Evolutionary conservation across 2,113 vertebrate genomes (phyloP), one percentile per base, ranked within the genome.

Genomic region (Coptodon bakossiorum): DNA sequence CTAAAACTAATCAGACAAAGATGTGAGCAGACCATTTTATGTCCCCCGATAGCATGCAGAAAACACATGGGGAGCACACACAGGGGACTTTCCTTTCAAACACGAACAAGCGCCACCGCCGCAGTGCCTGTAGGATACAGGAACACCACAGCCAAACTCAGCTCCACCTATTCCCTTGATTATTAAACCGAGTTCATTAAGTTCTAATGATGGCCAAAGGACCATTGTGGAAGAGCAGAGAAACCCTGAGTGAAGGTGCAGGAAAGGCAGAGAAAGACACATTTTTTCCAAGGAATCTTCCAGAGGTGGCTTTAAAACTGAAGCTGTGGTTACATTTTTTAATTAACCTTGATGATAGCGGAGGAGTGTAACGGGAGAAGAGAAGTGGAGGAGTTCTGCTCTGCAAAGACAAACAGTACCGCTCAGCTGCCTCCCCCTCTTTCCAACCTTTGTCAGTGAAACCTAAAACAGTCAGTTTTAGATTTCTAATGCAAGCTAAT

Each of bases 201-300:
- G 78, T 86, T 92, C 87, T 93, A 95, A 94, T 89, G 88, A 91
- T 94, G 92, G 90, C 93, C 86, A 81, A 91, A 94, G 87, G 92
- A 91, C 43, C 57, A 54, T 36, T 19, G 27, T 89, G 82, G 84
- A 71, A 54, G 63, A 80, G 34, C 68, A 53, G 34, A 73, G 76
- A 73, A 22, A 79, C 66, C 48, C 56, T 2, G 13, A 29, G 27
- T 10, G 68, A 34, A 78, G 53, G 81, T 43, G 31, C 17, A 81
- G 48, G 73, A 61, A 31, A 73, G 53, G 48, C n/a, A 86, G 24
- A 57, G 3, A 45, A 27, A 85, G 27, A 40, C 4, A 38, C 19
- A 19, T 66, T 87, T 38, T 73, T 84, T 38, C 83, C 0, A 10
- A 22, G 56, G 81, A 29, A 56, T 71, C 14, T 85, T 88, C 88